These are phyloP conservation scores for Macrobrachium nipponense DNA, from an alignment of 1,140 invertebrate genomes.

Conservation along the genomic window DNA sequence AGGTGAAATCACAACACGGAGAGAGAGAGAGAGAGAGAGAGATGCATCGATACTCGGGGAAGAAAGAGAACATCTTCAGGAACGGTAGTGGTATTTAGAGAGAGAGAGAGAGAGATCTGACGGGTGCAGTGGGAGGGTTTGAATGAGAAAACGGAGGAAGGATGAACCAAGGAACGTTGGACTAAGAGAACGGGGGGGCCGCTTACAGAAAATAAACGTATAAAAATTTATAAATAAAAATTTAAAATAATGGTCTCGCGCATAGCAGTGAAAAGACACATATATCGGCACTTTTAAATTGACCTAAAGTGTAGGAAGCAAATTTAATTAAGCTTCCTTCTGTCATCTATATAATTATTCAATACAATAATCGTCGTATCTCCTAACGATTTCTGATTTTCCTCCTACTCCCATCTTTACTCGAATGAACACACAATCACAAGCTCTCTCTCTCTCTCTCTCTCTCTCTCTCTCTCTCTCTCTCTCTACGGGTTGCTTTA, in stretches of 20 bases:
- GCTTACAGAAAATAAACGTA: no score
- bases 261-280: no score
- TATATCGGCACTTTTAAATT: no score
- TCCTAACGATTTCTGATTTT: background rate
- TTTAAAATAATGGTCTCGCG: no score
- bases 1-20: background rate
- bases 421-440: background rate
- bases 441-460: constrained; percentile 26
- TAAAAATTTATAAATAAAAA: no score
- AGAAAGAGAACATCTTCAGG: background rate
- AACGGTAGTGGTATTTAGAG: background rate
- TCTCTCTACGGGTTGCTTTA: background rate
- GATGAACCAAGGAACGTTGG: background rate
- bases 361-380: background rate
- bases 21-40: background rate
- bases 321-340: no score
- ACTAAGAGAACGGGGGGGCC: no score
- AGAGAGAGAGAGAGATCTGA: background rate
- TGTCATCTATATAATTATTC: no score
- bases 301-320: no score
- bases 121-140: background rate
- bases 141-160: background rate
- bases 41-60: background rate
- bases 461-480: constrained; percentile 26
- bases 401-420: background rate